Percentiles rank a stretch among this genome's conserved stretches.
Evolutionary conservation across 2,113 vertebrate species (phyloP).

Genomic region (Donacobius atricapilla): DNA sequence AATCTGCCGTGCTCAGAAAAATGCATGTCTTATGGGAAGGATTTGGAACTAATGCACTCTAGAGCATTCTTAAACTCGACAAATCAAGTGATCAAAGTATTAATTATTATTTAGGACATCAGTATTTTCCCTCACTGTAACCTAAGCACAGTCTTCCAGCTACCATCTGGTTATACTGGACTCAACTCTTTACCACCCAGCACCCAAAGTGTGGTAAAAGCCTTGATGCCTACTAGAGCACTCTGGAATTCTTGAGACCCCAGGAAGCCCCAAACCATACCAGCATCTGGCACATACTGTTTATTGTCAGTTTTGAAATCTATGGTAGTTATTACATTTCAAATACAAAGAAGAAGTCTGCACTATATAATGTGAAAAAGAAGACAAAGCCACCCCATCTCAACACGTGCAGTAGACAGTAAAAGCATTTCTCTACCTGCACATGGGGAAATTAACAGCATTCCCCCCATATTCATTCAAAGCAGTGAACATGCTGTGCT

Average conservation of each 20-base stretch:
- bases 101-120: neutral
- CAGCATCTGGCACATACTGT: neutral
- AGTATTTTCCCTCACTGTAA: neutral
- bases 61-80: neutral
- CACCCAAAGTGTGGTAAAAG: neutral
- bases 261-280: neutral
- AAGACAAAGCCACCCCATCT: constrained; percentile 38
- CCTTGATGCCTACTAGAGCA: neutral
- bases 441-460: constrained; percentile 65
- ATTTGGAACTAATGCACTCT: neutral
- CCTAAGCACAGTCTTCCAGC: neutral
- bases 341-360: constrained; percentile 6
- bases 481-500: constrained; percentile 66
- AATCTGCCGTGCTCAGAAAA: neutral
- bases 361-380: neutral
- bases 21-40: neutral
- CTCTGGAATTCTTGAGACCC: neutral
- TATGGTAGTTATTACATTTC: neutral
- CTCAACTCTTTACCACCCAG: neutral
- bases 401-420: constrained; percentile 44
- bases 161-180: neutral
- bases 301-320: neutral
- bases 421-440: constrained; percentile 63
- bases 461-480: constrained; percentile 64
- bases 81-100: neutral